Evolutionary conservation across 1,140 invertebrate genomes (phyloP), one percentile per base, ranked within the genome.

Genomic region (Drosophila micromelanica): DNA sequence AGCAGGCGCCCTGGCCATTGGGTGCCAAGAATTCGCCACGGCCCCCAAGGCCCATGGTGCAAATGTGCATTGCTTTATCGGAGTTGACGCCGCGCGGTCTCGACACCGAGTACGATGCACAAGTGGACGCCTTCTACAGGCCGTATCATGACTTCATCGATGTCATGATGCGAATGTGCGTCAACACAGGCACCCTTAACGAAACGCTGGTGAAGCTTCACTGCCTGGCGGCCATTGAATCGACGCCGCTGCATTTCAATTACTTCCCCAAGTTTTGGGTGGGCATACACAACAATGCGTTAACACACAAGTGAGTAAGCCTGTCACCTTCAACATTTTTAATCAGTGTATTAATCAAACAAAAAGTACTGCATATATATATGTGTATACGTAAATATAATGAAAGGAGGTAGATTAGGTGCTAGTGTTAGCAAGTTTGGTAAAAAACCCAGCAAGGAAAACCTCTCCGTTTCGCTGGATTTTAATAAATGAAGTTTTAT

Each of bases 141-240:
- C 96, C 96, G 0, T 98, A 98, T 92, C 96, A 98, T 87, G 94
- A 95, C 52, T 95, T 97, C 45, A 94, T 97, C 74, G 97, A 98
- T 91, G 95, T 97, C 15, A 96, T 98, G 93, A 97, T 97, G 92
- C 94, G 97, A 13, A 94, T 98, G 68, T 97, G 97, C 40, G 96
- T 98, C 15, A 92, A 92, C 51, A 92, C 79, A n/a, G 91, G 92
- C 43, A 73, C 79, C 30, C 70, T 92, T 3, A 92, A 92, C 63
- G 91, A 92, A 12, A 90, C 90, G 0, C 69, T 92, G 38, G 90
- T 92, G 0, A 92, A 91, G 54, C 54, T 92, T 40, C 90, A 90
- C 55, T 91, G 91, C 54, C 77, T 92, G 45, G 91, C 90, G 30
- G 91, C 90, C 15, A 92, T 92, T 17, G 91, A 92, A 42, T 91